Evolutionary conservation across 2,797 vertebrate genomes (phyloP).

Genomic region (Pseudopleuronectes americanus): DNA sequence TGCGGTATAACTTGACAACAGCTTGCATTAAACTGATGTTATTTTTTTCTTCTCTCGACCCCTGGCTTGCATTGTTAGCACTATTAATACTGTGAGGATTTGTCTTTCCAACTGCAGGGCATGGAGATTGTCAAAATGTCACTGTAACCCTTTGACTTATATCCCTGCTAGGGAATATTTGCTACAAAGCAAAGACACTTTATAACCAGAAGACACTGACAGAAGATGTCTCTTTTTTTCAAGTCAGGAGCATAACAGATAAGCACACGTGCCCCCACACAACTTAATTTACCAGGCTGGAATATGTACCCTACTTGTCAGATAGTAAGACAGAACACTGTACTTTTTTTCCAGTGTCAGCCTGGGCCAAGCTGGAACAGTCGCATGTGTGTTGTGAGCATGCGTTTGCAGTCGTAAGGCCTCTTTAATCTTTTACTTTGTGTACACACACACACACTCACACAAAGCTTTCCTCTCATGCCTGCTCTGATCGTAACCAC

Average conservation of each 20-base stretch:
- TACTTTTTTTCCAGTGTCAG: conserved; percentile 41
- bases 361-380: conserved; percentile 17
- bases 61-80: conserved; percentile 52
- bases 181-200: conserved; percentile 49
- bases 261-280: conserved; percentile 17
- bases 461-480: conserved; percentile 19
- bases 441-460: conserved; percentile 5
- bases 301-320: conserved; percentile 30
- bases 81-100: conserved; percentile 36
- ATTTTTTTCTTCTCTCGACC: conserved; percentile 28
- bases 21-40: conserved; percentile 45
- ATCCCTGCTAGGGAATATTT: conserved; percentile 35
- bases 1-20: conserved; percentile 52
- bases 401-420: conserved; percentile 31
- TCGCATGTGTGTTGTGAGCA: conserved; percentile 14
- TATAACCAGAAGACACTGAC: conserved; percentile 43
- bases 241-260: conserved; percentile 26
- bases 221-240: conserved; percentile 45
- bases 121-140: conserved; percentile 46
- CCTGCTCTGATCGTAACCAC: conserved; percentile 52
- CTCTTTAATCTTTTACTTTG: conserved; percentile 72
- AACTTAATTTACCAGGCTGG: conserved; percentile 26
- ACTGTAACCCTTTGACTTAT: conserved; percentile 44
- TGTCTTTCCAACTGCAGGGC: conserved; percentile 37
- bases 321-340: conserved; percentile 27